phyloP scores from a whole-genome alignment of 2,113 vertebrate species.

The Clarias macrocephalus region DNA sequence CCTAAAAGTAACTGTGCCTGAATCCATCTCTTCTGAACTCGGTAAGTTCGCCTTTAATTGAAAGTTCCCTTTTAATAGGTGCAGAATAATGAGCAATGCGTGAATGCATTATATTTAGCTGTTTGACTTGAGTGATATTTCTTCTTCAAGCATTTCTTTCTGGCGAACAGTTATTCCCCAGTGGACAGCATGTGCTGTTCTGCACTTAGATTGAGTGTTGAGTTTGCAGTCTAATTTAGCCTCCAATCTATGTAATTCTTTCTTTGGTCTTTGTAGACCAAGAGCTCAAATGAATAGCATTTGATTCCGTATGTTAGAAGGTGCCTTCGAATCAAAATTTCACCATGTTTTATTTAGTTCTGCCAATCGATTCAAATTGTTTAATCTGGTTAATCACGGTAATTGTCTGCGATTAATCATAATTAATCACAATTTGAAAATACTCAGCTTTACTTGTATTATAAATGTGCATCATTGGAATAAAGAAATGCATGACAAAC shows the following conservation, averaged over 20 bases:
- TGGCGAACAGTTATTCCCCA: neutral
- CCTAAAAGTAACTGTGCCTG: conserved; percentile 90
- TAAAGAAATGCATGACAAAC: no score
- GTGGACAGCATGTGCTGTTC: neutral
- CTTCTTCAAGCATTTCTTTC: neutral
- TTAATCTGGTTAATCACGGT: no score
- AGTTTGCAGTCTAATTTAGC: neutral
- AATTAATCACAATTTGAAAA: no score
- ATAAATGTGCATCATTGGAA: no score
- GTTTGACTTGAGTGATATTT: neutral
- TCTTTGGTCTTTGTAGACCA: conserved; percentile 6
- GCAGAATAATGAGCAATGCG: neutral
- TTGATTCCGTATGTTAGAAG: conserved; percentile 4
- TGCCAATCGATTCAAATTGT: no score
- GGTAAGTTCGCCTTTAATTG: conserved; percentile 72
- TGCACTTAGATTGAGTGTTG: neutral
- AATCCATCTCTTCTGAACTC: conserved; percentile 82
- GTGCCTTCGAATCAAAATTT: neutral
- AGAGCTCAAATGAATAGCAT: conserved; percentile 22
- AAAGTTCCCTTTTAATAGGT: neutral
- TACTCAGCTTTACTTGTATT: no score
- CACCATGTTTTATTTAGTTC: no score
- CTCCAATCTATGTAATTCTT: conserved; percentile 11
- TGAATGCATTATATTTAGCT: neutral
- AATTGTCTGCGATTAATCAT: no score